A percentile compares a stretch with the other conserved stretches of the same genome.
Evolutionary conservation across 1,140 invertebrate species (phyloP).

Genomic region (Dendroctonus valens): DNA sequence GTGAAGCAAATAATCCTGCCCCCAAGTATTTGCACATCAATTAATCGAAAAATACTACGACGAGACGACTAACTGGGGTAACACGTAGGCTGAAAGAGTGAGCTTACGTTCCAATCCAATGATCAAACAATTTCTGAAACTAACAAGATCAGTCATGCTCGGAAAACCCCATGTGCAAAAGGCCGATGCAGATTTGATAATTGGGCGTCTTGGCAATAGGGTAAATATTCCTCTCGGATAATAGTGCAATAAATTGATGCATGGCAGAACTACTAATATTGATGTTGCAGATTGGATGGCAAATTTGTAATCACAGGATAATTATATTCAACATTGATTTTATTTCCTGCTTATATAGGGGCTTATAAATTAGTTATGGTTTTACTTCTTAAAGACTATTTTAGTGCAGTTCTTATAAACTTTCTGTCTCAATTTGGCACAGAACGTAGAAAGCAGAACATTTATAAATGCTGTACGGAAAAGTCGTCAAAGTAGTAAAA

Average conservation of each 20-base stretch:
- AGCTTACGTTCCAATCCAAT: slow-evolving; percentile 50
- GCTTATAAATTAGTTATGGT: no score
- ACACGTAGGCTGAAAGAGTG: slow-evolving; percentile 9
- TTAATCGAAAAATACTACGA: slow-evolving; percentile 12
- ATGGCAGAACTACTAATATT: background rate
- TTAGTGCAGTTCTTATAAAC: no score
- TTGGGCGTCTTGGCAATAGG: slow-evolving; percentile 25
- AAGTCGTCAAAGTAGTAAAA: no score
- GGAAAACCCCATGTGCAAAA: slow-evolving; percentile 28
- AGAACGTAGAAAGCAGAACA: no score
- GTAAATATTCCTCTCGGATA: background rate
- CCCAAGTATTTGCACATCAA: slow-evolving; percentile 11
- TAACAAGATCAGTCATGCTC: slow-evolving; percentile 46
- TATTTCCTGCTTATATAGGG: no score
- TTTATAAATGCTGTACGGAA: no score
- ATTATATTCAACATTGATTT: no score
- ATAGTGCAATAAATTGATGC: background rate
- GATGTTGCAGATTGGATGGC: no score
- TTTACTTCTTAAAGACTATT: no score
- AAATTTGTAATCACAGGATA: no score
- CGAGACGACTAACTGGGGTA: slow-evolving; percentile 30
- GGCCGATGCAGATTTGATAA: slow-evolving; percentile 34
- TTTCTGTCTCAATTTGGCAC: no score
- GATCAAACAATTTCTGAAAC: slow-evolving; percentile 51
- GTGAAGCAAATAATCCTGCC: slow-evolving; percentile 6